Evolutionary conservation across 2,797 vertebrate species (phyloP).

Genomic region (Atherinosoma microstoma): DNA sequence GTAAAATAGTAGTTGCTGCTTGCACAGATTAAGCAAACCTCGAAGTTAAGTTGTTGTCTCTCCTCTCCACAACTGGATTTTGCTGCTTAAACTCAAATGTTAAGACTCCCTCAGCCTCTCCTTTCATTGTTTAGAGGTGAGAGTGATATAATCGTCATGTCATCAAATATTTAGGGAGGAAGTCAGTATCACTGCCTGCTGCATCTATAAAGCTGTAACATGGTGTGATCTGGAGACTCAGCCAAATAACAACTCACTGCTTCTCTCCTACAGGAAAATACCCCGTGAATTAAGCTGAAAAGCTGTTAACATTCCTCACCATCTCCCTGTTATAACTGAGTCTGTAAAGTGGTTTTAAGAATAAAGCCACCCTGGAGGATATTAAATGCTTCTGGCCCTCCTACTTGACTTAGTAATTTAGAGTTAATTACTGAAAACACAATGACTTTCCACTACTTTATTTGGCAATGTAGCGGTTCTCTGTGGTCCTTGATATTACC

Average conservation of each 20-base stretch:
- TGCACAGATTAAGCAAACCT: too few species aligned
- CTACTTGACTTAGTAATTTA: constrained; percentile 48
- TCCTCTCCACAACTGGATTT: neutral
- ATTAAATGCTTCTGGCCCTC: constrained; percentile 57
- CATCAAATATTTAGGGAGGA: neutral
- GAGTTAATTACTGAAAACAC: constrained; percentile 63
- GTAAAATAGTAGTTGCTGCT: neutral
- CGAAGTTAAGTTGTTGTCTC: neutral
- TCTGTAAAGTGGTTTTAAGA: constrained; percentile 77
- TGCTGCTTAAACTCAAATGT: neutral
- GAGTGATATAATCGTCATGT: neutral
- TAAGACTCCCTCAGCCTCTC: neutral
- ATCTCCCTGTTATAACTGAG: constrained; percentile 58
- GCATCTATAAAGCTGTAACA: neutral
- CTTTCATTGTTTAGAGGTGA: neutral
- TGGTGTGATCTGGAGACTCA: constrained; percentile 57
- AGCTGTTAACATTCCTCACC: constrained; percentile 64
- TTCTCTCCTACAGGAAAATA: constrained; percentile 54
- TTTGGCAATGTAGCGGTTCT: constrained; percentile 30
- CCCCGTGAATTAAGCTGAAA: constrained; percentile 42
- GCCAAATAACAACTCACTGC: constrained; percentile 61
- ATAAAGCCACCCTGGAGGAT: constrained; percentile 58
- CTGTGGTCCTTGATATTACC: constrained; percentile 39
- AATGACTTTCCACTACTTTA: constrained; percentile 51
- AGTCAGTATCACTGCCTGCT: too few species aligned